Percentiles rank a stretch among this genome's conserved stretches.
Conservation (phyloP, 2,113 vertebrate species). For the Glaucomys volans region DNA sequence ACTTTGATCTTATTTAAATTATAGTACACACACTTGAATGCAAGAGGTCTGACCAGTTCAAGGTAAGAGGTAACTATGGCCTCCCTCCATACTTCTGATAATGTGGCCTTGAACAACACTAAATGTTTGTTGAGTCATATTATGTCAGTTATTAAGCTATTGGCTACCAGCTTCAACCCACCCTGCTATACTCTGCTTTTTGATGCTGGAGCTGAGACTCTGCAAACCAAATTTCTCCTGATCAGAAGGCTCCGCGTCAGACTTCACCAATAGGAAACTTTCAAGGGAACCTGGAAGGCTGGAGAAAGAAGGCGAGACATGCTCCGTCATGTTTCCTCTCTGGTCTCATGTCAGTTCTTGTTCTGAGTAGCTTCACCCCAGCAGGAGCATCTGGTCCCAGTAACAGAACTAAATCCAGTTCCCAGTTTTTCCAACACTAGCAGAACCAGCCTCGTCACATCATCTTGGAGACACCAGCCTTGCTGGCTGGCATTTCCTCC, state of each 20-base stretch:
- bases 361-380: neutral
- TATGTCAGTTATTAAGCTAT: neutral
- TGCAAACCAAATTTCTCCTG: neutral
- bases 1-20: neutral
- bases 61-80: neutral
- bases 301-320: too few species aligned
- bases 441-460: neutral
- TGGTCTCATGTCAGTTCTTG: neutral
- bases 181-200: neutral
- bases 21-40: neutral
- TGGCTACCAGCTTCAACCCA: neutral
- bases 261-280: neutral
- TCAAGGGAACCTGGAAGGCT: neutral
- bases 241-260: neutral
- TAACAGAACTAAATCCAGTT: neutral
- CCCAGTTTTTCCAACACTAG: neutral
- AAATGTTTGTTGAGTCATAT: neutral
- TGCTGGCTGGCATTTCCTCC: neutral
- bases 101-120: neutral
- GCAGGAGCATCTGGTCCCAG: neutral
- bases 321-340: neutral
- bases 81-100: constrained; percentile 42
- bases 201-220: neutral
- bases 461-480: neutral
- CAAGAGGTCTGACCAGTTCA: neutral